Evolutionary conservation across 2,888 invertebrate genomes (phyloP).

Genomic region (Plagiodera versicolora): DNA sequence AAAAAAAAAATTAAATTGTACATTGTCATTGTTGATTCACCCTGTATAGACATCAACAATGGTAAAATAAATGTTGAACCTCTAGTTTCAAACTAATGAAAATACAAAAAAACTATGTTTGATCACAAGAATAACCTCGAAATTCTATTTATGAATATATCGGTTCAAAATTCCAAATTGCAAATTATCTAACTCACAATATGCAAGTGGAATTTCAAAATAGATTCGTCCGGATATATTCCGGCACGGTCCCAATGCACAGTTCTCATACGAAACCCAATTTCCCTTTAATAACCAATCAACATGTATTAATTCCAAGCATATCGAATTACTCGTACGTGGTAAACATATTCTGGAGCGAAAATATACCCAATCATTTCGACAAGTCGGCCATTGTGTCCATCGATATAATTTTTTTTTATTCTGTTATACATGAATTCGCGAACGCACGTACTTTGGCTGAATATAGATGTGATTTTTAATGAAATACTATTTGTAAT

Average conservation of each 20-base stretch:
- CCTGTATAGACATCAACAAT: too few species aligned
- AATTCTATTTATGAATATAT: too few species aligned
- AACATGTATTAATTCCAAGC: conserved; percentile 20
- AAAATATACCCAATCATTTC: conserved; percentile 10
- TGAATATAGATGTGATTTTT: too few species aligned
- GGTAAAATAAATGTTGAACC: not conserved
- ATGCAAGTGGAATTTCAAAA: conserved; percentile 9
- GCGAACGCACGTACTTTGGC: too few species aligned
- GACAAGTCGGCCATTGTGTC: not conserved
- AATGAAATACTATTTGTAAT: too few species aligned
- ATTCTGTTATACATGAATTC: too few species aligned
- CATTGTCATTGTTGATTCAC: too few species aligned
- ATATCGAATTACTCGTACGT: conserved; percentile 14
- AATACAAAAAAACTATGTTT: not conserved
- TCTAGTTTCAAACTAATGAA: too few species aligned
- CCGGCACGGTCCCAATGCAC: conserved; percentile 16
- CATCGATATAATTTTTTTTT: not conserved
- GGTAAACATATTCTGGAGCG: conserved; percentile 6
- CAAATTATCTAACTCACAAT: too few species aligned
- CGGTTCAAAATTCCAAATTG: too few species aligned
- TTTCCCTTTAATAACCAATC: conserved; percentile 24
- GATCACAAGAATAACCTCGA: too few species aligned
- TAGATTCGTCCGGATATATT: conserved; percentile 7
- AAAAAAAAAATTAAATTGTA: too few species aligned
- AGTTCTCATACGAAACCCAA: conserved; percentile 17